These are phyloP conservation scores for Zaprionus bogoriensis DNA, from an alignment of 2,888 invertebrate species.

Conservation along the genomic window DNA sequence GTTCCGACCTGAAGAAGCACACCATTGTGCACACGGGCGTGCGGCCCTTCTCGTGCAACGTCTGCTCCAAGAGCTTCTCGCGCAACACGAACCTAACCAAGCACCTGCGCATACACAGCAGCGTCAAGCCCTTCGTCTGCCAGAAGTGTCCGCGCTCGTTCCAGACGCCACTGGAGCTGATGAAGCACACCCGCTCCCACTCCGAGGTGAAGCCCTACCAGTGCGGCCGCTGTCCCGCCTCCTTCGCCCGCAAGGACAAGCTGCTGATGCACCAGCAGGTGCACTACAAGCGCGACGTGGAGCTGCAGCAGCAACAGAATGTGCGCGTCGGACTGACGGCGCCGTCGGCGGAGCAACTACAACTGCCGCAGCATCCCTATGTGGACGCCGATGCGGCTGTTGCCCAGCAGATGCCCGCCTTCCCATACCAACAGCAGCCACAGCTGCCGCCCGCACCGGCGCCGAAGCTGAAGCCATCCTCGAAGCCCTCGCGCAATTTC, in stretches of 20 bases:
- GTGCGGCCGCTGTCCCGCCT: conserved; percentile 87
- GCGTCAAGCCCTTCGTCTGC: conserved; percentile 89
- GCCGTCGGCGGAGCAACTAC: conserved; percentile 18
- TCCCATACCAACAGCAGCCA: conserved; percentile 32
- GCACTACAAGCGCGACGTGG: conserved; percentile 82
- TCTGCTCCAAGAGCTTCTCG: conserved; percentile 89
- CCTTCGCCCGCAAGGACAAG: conserved; percentile 88
- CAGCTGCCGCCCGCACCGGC: conserved; percentile 22
- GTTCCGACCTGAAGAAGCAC: conserved; percentile 89
- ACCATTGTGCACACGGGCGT: conserved; percentile 90
- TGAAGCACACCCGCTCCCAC: conserved; percentile 87
- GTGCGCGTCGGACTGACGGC: conserved; percentile 26
- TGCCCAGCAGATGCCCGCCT: conserved; percentile 14
- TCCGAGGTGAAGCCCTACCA: conserved; percentile 87
- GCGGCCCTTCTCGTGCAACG: conserved; percentile 88
- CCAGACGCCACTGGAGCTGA: conserved; percentile 87
- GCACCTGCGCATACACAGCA: conserved; percentile 88
- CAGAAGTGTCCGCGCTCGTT: conserved; percentile 89
- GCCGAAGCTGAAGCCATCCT: conserved; percentile 9
- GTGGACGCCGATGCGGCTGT: conserved; percentile 33
- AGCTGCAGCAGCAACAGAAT: conserved; percentile 56
- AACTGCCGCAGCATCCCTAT: conserved; percentile 67
- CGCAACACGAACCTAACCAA: conserved; percentile 90
- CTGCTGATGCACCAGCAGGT: conserved; percentile 87
- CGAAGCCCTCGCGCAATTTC: conserved; percentile 83